These are phyloP conservation scores for Pachyramphus minor DNA, from an alignment of 2,113 vertebrate genomes.

Conservation along the genomic window DNA sequence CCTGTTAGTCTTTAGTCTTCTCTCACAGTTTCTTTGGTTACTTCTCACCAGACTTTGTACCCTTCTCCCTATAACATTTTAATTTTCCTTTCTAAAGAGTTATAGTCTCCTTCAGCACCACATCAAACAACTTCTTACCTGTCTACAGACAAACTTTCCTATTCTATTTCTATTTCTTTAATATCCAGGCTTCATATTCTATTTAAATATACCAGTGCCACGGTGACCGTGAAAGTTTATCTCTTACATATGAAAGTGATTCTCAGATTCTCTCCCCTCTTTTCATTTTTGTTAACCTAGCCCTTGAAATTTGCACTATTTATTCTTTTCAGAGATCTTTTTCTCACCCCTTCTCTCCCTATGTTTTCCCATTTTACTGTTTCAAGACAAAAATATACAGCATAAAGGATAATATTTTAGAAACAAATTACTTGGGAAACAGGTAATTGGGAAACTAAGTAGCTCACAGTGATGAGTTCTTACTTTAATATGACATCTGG, in stretches of 20 bases:
- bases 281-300: neutral
- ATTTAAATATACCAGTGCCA: neutral
- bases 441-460: neutral
- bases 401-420: neutral
- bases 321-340: neutral
- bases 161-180: neutral
- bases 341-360: neutral
- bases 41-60: neutral
- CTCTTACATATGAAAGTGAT: neutral
- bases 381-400: neutral
- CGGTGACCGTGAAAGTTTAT: neutral
- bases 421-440: neutral
- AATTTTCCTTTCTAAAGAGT: neutral
- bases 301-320: neutral
- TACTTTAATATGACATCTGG: neutral
- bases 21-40: neutral
- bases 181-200: neutral
- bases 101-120: neutral
- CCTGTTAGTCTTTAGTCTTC: neutral
- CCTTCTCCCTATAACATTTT: neutral
- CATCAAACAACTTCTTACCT: neutral
- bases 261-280: accelerated
- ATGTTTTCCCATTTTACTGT: neutral
- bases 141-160: neutral
- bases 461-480: neutral